These are phyloP conservation scores for Anarsia innoxiella DNA, from an alignment of 2,888 invertebrate species.

Conservation along the genomic window DNA sequence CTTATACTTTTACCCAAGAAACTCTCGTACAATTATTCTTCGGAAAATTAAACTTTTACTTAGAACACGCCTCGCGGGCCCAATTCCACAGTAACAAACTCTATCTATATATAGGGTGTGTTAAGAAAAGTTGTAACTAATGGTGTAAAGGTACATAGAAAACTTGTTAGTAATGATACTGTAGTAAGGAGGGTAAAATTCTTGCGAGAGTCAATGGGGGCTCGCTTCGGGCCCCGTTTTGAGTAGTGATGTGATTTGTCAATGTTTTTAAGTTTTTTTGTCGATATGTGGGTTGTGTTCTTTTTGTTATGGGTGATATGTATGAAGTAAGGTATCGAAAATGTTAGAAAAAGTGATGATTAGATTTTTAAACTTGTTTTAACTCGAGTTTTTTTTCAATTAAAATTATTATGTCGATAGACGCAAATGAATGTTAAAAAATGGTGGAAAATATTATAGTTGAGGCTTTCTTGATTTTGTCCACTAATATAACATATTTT, in stretches of 20 bases:
- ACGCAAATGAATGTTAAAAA: no score
- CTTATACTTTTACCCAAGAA: no score
- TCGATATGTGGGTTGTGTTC: no score
- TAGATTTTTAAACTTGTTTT: no score
- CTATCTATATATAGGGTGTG: constrained; percentile 12
- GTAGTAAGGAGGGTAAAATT: constrained; percentile 29
- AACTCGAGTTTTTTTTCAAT: no score
- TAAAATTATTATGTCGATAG: no score
- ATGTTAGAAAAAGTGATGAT: no score
- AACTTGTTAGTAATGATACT: constrained; percentile 41
- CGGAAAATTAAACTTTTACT: constrained; percentile 11
- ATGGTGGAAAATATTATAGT: no score
- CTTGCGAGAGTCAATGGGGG: constrained; percentile 22
- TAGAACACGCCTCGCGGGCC: constrained; percentile 22
- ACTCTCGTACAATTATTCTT: constrained; percentile 10
- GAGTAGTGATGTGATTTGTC: constrained; percentile 23
- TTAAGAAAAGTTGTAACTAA: neutral
- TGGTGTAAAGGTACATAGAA: constrained; percentile 13
- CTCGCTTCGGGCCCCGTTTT: constrained; percentile 23
- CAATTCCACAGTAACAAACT: constrained; percentile 21
- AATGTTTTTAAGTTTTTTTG: neutral
- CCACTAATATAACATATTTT: no score
- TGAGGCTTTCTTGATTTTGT: no score
- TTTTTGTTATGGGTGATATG: no score
- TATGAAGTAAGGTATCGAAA: no score